Percentiles rank a stretch among this genome's conserved stretches.
Conservation (phyloP, 2,113 vertebrate species). For the Zosterops lateralis region DNA sequence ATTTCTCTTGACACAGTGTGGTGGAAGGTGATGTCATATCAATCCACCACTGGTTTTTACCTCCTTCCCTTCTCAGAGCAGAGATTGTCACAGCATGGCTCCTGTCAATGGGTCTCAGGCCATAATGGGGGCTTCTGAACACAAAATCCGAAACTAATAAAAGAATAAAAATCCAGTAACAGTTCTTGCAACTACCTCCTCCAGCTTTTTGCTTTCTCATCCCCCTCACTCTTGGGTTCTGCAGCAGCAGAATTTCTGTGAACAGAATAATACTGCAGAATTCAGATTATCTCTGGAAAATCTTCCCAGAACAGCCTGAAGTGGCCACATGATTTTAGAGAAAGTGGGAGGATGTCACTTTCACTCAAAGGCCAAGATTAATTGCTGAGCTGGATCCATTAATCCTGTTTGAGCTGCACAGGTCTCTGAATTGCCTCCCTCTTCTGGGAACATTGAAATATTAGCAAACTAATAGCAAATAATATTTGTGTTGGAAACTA, state of each 20-base stretch:
- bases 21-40: neutral
- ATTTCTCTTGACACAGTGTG: neutral
- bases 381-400: neutral
- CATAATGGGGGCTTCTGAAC: neutral
- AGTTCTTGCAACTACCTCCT: neutral
- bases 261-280: neutral
- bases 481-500: neutral
- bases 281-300: neutral
- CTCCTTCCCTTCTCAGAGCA: neutral
- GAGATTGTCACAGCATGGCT: neutral
- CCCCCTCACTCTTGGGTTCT: neutral
- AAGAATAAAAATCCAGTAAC: neutral
- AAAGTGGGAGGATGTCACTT: neutral
- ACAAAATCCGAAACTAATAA: neutral
- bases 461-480: neutral
- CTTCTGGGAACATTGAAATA: neutral
- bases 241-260: neutral
- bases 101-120: neutral
- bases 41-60: neutral
- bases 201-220: neutral
- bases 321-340: neutral
- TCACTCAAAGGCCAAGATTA: neutral
- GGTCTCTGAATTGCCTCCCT: neutral
- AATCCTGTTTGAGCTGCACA: neutral
- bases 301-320: neutral